Conservation (phyloP, 2,888 invertebrate genomes). For the Andrena hattorfiana region DNA sequence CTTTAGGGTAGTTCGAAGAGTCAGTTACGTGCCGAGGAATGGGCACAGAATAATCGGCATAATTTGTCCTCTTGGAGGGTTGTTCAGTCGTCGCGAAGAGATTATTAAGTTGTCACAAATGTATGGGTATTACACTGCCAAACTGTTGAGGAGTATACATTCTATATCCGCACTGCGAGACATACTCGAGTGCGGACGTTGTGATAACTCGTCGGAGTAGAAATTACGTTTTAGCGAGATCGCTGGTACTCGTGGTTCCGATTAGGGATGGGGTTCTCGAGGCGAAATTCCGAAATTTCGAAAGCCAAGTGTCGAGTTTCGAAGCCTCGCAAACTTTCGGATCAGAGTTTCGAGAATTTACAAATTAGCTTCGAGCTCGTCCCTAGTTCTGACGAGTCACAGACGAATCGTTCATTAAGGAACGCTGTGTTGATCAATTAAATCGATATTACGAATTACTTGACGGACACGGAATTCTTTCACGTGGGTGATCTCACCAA, state of each 20-base stretch:
- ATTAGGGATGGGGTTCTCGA: background rate
- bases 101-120: slow-evolving; percentile 22
- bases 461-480: slow-evolving; percentile 42
- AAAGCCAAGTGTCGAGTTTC: no score
- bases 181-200: slow-evolving; percentile 38
- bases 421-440: slow-evolving; percentile 30
- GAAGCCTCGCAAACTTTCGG: no score
- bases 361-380: no score
- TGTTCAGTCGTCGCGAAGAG: background rate
- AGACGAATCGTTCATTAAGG: slow-evolving; percentile 35
- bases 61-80: background rate
- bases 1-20: slow-evolving; percentile 9
- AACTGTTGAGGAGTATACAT: slow-evolving; percentile 26
- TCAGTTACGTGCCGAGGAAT: background rate
- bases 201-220: slow-evolving; percentile 58
- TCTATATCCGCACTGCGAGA: slow-evolving; percentile 38
- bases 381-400: background rate
- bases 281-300: no score
- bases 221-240: slow-evolving; percentile 35
- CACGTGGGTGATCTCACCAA: slow-evolving; percentile 61
- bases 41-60: slow-evolving; percentile 3
- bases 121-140: slow-evolving; percentile 63
- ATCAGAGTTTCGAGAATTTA: no score
- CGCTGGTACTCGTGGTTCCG: background rate
- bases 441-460: background rate